phyloP scores from a whole-genome alignment of 2,113 vertebrate species.

The Nothobranchius furzeri region DNA sequence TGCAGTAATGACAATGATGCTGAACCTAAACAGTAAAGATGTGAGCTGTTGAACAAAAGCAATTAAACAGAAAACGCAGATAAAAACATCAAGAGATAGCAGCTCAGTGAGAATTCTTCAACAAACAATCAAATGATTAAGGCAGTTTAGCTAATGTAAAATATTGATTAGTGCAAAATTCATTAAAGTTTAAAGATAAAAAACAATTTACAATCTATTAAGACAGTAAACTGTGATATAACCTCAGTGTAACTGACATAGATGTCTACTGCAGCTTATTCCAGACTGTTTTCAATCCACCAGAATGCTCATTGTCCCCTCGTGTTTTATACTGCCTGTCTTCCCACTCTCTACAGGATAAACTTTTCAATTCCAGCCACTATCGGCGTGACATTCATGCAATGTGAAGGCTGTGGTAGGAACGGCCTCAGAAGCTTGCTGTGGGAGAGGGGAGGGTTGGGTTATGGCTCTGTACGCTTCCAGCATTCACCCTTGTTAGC shows the following conservation, averaged over 20 bases:
- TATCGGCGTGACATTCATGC: slow-evolving; percentile 76
- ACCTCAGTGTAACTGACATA: slow-evolving; percentile 24
- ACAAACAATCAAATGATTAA: slow-evolving; percentile 3
- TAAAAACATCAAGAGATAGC: slow-evolving; percentile 2
- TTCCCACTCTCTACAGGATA: slow-evolving; percentile 58
- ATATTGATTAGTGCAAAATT: not conserved
- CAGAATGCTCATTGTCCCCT: slow-evolving; percentile 34
- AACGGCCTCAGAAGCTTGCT: slow-evolving; percentile 58
- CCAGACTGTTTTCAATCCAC: slow-evolving; percentile 12
- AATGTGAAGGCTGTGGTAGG: slow-evolving; percentile 75
- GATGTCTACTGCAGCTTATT: slow-evolving; percentile 12
- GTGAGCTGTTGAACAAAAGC: not conserved
- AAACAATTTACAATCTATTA: not conserved
- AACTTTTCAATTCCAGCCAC: slow-evolving; percentile 71
- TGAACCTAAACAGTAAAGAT: not conserved
- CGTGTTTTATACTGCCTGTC: slow-evolving; percentile 55
- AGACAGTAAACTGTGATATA: slow-evolving; percentile 4
- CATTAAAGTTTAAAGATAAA: not conserved
- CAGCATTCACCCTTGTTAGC: slow-evolving; percentile 77
- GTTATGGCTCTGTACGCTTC: slow-evolving; percentile 68
- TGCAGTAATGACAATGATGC: not conserved
- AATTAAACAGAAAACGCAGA: not conserved
- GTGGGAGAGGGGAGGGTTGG: slow-evolving; percentile 17
- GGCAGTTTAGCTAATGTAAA: not conserved
- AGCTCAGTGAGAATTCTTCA: not conserved